Evolutionary conservation across 2,113 vertebrate genomes (phyloP), one percentile per base, ranked within the genome.

Genomic region (Silurus meridionalis): DNA sequence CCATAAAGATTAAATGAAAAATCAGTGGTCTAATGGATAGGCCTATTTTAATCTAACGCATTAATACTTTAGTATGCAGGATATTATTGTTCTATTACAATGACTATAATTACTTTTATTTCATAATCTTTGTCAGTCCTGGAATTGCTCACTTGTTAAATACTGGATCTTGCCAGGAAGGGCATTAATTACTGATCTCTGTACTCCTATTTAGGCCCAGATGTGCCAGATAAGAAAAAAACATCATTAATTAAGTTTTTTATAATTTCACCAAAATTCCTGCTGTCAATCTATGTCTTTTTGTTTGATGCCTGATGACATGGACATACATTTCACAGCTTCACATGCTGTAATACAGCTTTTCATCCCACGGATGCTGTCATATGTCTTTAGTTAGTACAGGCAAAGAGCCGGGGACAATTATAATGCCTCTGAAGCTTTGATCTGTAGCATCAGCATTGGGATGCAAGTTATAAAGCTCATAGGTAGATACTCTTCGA

Each of bases 1-100:
- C 91, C 91, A 90, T 92, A 91, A 88, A 90, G 93, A 95, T 93
- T 92, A 92, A 94, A 95, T 95, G 94, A 96, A 95, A 94, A 93
- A 95, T 95, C 91, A 92, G 92, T 93, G 86, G 89, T 95, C 92
- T 95, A 95, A 95, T 96, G 94, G 94, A 95, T 96, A 93, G 93
- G 91, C 92, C 94, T 95, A 95, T 95, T 95, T 95, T 95, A 94
- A 95, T 95, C 93, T 94, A 93, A 89, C 88, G 83, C 94, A 95
- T 96, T 93, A 95, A 96, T 95, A 94, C 91, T 95, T 96, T 93
- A 96, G 93, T 93, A 92, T 93, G 92, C 95, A 95, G 95, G 95
- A 96, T 95, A 96, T 96, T 95, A 96, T 95, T 95, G 94, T 96
- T 95, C 95, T 94, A 92, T 95, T 93, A 93, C 93, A 93, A 95